These are phyloP conservation scores for Anas platyrhynchos DNA, from an alignment of 2,113 vertebrate species.

Conservation along the genomic window DNA sequence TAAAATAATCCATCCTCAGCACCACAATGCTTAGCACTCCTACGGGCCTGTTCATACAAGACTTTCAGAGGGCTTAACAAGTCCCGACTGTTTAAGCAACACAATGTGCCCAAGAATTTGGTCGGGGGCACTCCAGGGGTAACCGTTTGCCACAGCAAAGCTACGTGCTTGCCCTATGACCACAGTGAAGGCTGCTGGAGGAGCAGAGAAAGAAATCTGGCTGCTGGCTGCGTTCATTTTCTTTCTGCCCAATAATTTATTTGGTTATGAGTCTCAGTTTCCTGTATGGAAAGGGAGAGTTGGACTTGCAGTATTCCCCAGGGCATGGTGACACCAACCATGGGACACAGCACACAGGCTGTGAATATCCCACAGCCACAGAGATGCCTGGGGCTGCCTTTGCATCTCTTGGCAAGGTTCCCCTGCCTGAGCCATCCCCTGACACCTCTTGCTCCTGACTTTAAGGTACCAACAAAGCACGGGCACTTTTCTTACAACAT, in stretches of 20 bases:
- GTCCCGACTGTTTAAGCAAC: not conserved
- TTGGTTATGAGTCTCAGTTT: not conserved
- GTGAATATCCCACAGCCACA: fast-evolving
- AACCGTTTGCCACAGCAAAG: not conserved
- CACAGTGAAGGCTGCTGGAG: fast-evolving
- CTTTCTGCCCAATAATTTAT: not conserved
- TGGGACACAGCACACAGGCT: not conserved
- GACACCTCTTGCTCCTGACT: not conserved
- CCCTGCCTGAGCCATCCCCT: not conserved
- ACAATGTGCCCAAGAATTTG: slow-evolving; percentile 30
- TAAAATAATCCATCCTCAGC: slow-evolving; percentile 48
- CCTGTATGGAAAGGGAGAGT: not conserved
- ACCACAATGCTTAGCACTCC: not conserved
- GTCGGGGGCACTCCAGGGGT: not conserved
- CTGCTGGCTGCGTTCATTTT: not conserved
- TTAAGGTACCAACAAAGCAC: fast-evolving
- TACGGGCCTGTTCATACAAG: slow-evolving; percentile 36
- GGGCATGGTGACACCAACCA: not conserved
- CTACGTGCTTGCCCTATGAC: fast-evolving
- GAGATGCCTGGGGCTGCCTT: not conserved
- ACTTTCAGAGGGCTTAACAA: slow-evolving; percentile 23
- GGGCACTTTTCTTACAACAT: not conserved
- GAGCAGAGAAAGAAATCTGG: not conserved
- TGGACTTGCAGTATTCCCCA: not conserved
- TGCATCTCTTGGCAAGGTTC: not conserved